Evolutionary conservation across 1,140 invertebrate species (phyloP).

Genomic region (Drosophila pseudoananassae): DNA sequence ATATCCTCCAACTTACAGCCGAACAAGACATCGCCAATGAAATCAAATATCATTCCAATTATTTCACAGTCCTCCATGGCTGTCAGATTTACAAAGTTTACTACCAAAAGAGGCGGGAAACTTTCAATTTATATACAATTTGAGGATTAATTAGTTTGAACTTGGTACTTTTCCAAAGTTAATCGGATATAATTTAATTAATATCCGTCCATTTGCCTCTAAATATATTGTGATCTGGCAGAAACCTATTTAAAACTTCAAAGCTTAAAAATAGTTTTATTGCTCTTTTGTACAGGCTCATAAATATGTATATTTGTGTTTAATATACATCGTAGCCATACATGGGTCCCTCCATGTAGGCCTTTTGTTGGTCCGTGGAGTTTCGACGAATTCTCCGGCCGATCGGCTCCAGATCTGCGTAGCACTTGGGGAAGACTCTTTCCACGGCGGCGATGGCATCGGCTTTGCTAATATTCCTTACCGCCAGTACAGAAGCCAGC

Average conservation of each 20-base stretch:
- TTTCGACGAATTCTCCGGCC: conserved; percentile 92
- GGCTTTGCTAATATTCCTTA: conserved; percentile 89
- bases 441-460: conserved; percentile 92
- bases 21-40: conserved; percentile 59
- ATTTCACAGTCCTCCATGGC: conserved; percentile 72
- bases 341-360: conserved; percentile 90
- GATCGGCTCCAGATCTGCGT: conserved; percentile 96
- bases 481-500: conserved; percentile 91
- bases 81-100: conserved; percentile 11
- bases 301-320: background rate
- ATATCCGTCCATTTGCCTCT: conserved; percentile 40
- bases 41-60: conserved; percentile 59
- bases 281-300: conserved; percentile 31
- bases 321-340: conserved; percentile 90
- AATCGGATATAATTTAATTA: conserved; percentile 61
- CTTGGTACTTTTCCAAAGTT: conserved; percentile 42
- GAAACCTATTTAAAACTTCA: conserved; percentile 11
- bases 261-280: conserved; percentile 50
- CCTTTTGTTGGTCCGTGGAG: conserved; percentile 90
- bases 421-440: conserved; percentile 96
- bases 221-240: conserved; percentile 12
- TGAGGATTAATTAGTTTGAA: conserved; percentile 29
- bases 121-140: conserved; percentile 36
- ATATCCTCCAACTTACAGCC: conserved; percentile 66
- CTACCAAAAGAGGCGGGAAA: conserved; percentile 8